Evolutionary conservation across 2,797 vertebrate species (phyloP).

Genomic region (Sebastolobus alascanus): DNA sequence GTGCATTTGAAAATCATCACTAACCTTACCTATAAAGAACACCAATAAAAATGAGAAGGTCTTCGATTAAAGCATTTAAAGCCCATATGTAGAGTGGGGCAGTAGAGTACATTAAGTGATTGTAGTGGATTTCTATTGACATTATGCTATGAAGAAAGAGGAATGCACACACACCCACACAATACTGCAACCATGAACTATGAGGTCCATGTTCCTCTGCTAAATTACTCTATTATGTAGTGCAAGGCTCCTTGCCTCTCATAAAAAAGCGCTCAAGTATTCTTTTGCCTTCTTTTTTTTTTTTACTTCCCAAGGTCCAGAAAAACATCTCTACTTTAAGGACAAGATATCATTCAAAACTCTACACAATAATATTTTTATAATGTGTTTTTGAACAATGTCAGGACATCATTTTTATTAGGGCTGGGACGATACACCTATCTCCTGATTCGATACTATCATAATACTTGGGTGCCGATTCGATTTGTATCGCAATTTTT

Average conservation of each 20-base stretch:
- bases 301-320: slow-evolving; percentile 19
- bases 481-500: no score
- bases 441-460: no score
- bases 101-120: slow-evolving; percentile 77
- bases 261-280: slow-evolving; percentile 33
- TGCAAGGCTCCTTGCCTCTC: slow-evolving; percentile 6
- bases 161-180: slow-evolving; percentile 44
- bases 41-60: slow-evolving; percentile 78
- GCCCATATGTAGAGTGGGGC: slow-evolving; percentile 71
- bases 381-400: not conserved
- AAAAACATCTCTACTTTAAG: not conserved
- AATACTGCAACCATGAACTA: slow-evolving; percentile 53
- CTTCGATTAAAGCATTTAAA: slow-evolving; percentile 77
- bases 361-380: not conserved
- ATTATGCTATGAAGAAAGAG: slow-evolving; percentile 64
- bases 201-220: slow-evolving; percentile 43
- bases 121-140: slow-evolving; percentile 74
- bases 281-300: not conserved
- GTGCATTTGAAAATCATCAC: slow-evolving; percentile 80
- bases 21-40: slow-evolving; percentile 79
- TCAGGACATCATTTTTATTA: not conserved
- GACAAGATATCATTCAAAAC: not conserved
- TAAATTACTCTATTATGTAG: slow-evolving; percentile 44
- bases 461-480: no score
- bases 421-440: no score